Percentiles rank a stretch among this genome's conserved stretches.
phyloP scores from a whole-genome alignment of 1,140 invertebrate genomes.

The Linepithema humile region DNA sequence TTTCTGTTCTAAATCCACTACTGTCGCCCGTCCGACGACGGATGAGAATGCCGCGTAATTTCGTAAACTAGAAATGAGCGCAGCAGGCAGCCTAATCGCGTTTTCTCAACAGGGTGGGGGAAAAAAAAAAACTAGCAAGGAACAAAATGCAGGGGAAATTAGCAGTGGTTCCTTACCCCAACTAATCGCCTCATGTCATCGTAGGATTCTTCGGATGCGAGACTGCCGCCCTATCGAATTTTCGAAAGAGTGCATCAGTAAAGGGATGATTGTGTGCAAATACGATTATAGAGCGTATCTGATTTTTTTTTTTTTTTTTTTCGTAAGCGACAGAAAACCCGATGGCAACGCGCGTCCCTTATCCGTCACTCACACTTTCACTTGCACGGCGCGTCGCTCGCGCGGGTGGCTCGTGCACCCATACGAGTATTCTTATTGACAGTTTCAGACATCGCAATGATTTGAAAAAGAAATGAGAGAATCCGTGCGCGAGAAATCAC shows the following conservation, averaged over 20 bases:
- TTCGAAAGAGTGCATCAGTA: conserved; percentile 38
- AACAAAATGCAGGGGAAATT: too few relatives aligned
- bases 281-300: background rate
- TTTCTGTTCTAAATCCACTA: background rate
- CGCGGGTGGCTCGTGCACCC: background rate
- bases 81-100: background rate
- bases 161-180: conserved; percentile 79
- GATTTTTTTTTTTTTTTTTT: background rate
- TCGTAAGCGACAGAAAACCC: background rate
- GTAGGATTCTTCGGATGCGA: conserved; percentile 85
- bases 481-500: background rate
- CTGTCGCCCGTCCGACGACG: background rate
- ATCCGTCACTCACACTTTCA: background rate
- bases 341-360: background rate
- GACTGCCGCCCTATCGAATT: conserved; percentile 83
- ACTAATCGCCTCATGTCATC: conserved; percentile 86
- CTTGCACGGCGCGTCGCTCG: background rate
- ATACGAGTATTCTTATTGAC: background rate
- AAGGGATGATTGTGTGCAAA: background rate
- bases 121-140: background rate
- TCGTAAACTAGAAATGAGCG: background rate
- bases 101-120: background rate
- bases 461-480: background rate
- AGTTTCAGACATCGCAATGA: background rate
- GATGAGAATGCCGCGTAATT: background rate